Base-by-base conservation (phyloP, 1,140 invertebrate species). In the Microvelia longipes region DNA sequence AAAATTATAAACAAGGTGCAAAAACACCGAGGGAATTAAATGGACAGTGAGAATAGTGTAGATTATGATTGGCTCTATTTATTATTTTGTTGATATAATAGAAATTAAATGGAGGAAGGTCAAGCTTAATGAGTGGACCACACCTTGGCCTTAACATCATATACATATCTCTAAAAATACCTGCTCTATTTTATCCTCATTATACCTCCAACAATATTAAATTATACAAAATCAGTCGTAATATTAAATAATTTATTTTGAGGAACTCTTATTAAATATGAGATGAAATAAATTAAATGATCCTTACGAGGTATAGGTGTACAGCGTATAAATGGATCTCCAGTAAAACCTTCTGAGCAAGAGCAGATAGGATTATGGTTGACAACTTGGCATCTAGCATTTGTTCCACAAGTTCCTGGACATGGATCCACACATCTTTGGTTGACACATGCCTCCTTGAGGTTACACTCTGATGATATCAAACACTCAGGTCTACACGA, bases 311-410 rank as follows among this genome's bases (percentile, higher is more conserved):
- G 62, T 64, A 64, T 64, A 24, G 62, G 62, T 15, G 15, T 24
- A 24, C 62, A 64, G 50, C 72, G 64, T 11, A 73, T 74, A 68
- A 81, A 80, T 11, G 84, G 79, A 76, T 85, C 81, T 19, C 85
- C 85, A 71, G 82, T 81, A 74, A 79, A 84, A 29, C 82, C 81
- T 19, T 76, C 64, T 35, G 80, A 78, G 73, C 84, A 85, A 62
- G 76, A 78, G 68, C 84, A 85, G 30, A 79, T 75, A 2, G 82
- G 80, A 29, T 80, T 79, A 71, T 85, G 84, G 74, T 83, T 84
- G 24, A 82, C 76, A 29, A 83, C 81, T 74, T 83, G 79, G 73
- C 85, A 86, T 0, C 81, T 71, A 29, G 85, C 80, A 74, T 85
- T 85, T 19, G 79, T 76, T 66, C 82, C 83, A 74, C 83, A 85